A percentile compares a stretch with the other conserved stretches of the same genome.
Conservation (phyloP, 1,140 invertebrate species). For the Nomia melanderi region DNA sequence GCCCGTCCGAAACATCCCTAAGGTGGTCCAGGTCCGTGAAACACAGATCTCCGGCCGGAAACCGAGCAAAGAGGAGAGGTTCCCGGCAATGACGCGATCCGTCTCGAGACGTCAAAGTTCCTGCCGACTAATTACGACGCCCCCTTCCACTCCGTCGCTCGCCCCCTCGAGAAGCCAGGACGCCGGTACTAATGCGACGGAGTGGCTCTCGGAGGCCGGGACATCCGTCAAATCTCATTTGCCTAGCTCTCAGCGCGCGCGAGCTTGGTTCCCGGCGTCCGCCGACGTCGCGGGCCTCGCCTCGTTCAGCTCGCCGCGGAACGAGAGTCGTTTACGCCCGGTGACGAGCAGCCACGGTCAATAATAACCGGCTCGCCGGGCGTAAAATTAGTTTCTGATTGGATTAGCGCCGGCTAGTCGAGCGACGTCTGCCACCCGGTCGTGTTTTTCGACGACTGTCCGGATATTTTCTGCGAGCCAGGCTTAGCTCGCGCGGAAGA, state of each 20-base stretch:
- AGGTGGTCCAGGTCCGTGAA: no score
- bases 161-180: slow-evolving; percentile 11
- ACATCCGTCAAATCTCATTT: slow-evolving; percentile 49
- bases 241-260: slow-evolving; percentile 15
- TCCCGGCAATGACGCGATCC: slow-evolving; percentile 13
- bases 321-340: slow-evolving; percentile 28
- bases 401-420: slow-evolving; percentile 16
- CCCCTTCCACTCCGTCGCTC: slow-evolving; percentile 3
- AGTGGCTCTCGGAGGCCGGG: slow-evolving; percentile 32
- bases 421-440: background rate
- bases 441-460: background rate
- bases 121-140: slow-evolving; percentile 35
- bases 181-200: slow-evolving; percentile 40
- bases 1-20: no score
- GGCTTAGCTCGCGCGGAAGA: no score
- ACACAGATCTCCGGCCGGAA: background rate
- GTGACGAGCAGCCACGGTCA: slow-evolving; percentile 9
- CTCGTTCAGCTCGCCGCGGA: slow-evolving; percentile 2
- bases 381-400: slow-evolving; percentile 51
- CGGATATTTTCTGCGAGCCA: background rate
- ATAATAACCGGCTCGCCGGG: slow-evolving; percentile 33
- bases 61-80: slow-evolving; percentile 6
- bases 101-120: slow-evolving; percentile 49
- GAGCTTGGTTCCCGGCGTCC: slow-evolving; percentile 5
- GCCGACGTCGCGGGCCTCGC: background rate